phyloP scores from a whole-genome alignment of 2,113 vertebrate species.

The Ochotona princeps region DNA sequence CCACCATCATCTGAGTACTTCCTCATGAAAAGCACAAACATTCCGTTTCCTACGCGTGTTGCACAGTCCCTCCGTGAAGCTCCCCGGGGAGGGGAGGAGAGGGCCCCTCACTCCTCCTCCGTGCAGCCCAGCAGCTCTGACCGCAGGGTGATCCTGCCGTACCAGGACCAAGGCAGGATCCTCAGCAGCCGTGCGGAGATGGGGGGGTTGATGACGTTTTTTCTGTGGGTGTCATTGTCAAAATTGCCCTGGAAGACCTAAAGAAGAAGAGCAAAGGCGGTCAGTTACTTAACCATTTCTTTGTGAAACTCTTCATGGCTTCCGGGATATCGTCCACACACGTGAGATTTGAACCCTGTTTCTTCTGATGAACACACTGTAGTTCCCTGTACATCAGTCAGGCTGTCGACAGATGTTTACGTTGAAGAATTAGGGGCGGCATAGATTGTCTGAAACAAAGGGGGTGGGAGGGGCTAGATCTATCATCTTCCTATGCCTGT shows the following conservation, averaged over 20 bases:
- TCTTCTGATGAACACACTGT: not conserved
- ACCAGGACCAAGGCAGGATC: constrained; percentile 99
- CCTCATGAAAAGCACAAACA: constrained; percentile 91
- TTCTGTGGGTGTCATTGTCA: constrained; percentile 99
- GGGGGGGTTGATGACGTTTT: constrained; percentile 97
- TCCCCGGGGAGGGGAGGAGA: constrained; percentile 73
- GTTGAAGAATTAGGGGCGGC: not conserved
- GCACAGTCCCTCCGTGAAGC: constrained; percentile 91
- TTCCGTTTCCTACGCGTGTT: constrained; percentile 92
- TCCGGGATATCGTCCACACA: not conserved
- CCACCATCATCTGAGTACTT: constrained; percentile 91
- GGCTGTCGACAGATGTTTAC: not conserved
- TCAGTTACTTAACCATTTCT: rapidly evolving
- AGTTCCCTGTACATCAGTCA: not conserved
- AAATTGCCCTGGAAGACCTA: constrained; percentile 99
- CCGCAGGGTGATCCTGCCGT: constrained; percentile 97
- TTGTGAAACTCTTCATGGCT: constrained; percentile 1
- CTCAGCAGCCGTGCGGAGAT: constrained; percentile 93
- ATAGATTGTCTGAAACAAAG: not conserved
- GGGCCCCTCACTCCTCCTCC: constrained; percentile 91
- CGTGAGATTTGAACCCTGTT: not conserved
- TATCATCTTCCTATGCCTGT: not conserved
- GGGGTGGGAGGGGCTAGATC: not conserved
- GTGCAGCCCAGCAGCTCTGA: constrained; percentile 96
- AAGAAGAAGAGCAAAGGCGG: not conserved